A percentile compares a stretch with the other conserved stretches of the same genome.
phyloP scores from a whole-genome alignment of 2,797 vertebrate species.

The Brachymystax lenok region DNA sequence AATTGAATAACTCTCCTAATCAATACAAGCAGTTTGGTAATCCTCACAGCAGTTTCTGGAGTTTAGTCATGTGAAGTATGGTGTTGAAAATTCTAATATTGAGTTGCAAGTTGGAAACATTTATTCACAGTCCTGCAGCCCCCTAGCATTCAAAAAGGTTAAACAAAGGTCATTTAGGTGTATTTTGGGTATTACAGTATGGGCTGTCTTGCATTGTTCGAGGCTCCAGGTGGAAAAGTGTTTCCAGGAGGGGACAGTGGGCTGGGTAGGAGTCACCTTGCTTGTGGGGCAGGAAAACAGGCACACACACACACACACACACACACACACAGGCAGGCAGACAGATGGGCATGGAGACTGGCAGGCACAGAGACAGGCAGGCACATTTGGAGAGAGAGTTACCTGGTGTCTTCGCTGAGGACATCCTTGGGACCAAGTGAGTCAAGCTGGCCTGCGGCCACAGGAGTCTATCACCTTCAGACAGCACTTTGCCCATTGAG shows the following conservation, averaged over 20 bases:
- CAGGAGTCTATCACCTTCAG: conserved; percentile 66
- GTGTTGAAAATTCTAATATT: not conserved
- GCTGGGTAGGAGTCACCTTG: conserved; percentile 66
- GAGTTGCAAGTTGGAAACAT: not conserved
- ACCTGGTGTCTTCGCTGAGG: conserved; percentile 41
- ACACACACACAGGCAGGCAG: not conserved
- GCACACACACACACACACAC: not conserved
- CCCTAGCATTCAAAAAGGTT: not conserved
- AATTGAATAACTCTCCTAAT: not conserved
- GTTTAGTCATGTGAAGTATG: not conserved
- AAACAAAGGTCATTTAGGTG: conserved; percentile 20
- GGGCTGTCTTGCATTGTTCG: conserved; percentile 27
- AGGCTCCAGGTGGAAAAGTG: conserved; percentile 57
- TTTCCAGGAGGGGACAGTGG: conserved; percentile 40
- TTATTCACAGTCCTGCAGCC: not conserved
- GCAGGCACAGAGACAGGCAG: conserved; percentile 5
- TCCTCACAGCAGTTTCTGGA: not conserved
- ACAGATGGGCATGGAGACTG: not conserved
- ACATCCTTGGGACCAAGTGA: conserved; percentile 55
- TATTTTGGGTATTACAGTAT: conserved; percentile 29
- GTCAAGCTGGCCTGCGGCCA: conserved; percentile 60
- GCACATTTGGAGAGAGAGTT: conserved; percentile 54
- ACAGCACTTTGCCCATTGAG: conserved; percentile 59
- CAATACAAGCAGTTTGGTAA: not conserved
- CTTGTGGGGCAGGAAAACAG: conserved; percentile 40